Evolutionary conservation across 2,113 vertebrate species (phyloP), one percentile per base, ranked within the genome.

Genomic region (Cathartes aura): DNA sequence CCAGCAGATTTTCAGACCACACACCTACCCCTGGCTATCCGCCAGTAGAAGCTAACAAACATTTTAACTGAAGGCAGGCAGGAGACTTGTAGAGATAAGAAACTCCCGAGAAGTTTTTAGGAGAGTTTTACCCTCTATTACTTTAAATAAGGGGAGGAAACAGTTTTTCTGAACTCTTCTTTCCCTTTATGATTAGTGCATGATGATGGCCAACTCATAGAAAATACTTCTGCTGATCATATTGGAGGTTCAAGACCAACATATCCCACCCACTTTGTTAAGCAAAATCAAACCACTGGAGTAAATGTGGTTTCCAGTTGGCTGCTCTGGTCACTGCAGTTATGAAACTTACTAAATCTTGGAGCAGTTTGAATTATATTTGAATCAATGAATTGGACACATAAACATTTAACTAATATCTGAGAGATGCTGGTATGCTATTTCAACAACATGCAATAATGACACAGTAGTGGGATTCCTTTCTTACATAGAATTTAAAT

Each of bases 1-100:
- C 21, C 43, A 83, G 26, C 75, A 90, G 79, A 88, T 86, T 92
- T 90, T 86, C 90, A 95, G 94, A 95, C 91, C 92, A 88, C 73
- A 96, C 74, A 80, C 29, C 64, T 74, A 91, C 30, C 29, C 34
- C 58, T 64, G 72, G 71, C 42, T 47, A 87, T 75, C 53, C 88
- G 84, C 76, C 94, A 94, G 53, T 5, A 78, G 71, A 96, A 91
- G 59, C 67, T 47, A 93, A 79, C n/a, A 93, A 89, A 93, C 14
- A 0, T 73, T 95, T 96, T 68, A 62, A 78, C 48, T 75, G 76
- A 89, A 89, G 32, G 34, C 67, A 89, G 17, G 20, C 70, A 82
- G 53, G 21, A 87, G 47, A 58, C 12, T 53, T 36, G 43, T 13
- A 66, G 56, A 71, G 87, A 84, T 63, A 93, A 81, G 68, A 87